phyloP scores from a whole-genome alignment of 2,113 vertebrate species.

The Tylochromis polylepis region DNA sequence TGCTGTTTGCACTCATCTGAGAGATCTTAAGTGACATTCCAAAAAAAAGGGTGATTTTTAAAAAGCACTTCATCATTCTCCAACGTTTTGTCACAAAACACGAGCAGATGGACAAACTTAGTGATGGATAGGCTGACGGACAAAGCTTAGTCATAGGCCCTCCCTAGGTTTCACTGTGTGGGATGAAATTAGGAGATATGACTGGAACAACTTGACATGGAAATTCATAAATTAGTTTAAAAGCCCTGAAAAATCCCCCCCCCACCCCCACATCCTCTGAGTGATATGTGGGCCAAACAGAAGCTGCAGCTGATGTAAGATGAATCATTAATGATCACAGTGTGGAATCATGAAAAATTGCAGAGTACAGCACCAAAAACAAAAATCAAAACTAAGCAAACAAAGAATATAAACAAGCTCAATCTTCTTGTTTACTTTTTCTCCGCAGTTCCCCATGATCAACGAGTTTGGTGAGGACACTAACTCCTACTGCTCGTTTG shows the following conservation, averaged over 20 bases:
- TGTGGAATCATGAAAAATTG: slow-evolving; percentile 20
- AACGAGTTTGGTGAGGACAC: slow-evolving; percentile 88
- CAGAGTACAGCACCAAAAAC: background rate
- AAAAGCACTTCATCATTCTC: background rate
- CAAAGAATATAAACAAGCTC: background rate
- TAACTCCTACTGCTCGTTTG: slow-evolving; percentile 80
- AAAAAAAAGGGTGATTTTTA: background rate
- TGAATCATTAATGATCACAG: slow-evolving; percentile 44
- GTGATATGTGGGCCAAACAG: slow-evolving; percentile 33
- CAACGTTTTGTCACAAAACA: background rate
- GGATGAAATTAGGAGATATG: background rate
- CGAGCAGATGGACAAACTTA: background rate
- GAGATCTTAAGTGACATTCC: background rate
- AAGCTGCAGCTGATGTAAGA: background rate
- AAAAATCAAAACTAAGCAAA: background rate
- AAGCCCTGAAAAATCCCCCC: background rate
- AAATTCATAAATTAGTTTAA: background rate
- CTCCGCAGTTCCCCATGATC: slow-evolving; percentile 86
- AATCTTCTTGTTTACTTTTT: background rate
- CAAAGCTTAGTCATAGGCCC: background rate
- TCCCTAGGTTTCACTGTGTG: background rate
- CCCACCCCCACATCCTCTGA: background rate
- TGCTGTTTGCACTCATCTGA: background rate
- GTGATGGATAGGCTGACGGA: background rate
- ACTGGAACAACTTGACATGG: background rate